Evolutionary conservation across 2,113 vertebrate genomes (phyloP), one percentile per base, ranked within the genome.

Genomic region (Chaenogobius annularis): DNA sequence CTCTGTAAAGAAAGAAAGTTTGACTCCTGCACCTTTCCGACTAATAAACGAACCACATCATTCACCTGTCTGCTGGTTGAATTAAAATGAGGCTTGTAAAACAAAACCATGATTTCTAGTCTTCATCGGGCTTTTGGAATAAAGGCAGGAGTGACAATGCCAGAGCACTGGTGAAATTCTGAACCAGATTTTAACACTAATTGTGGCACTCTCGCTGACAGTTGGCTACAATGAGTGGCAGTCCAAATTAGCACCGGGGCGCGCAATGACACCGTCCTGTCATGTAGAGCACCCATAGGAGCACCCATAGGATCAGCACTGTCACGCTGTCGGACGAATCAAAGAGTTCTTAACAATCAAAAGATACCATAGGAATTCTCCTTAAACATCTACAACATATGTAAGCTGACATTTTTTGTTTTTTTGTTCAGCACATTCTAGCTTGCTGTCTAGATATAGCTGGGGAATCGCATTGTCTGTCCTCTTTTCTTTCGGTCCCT

Each of bases 141-240:
- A 40, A 63, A 43, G 61, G 15, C 17, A 64, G 56, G 65, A 68
- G 71, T 63, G 11, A 68, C 74, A 78, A 63, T 43, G 19, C 56
- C 1, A 35, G 0, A 4, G 5, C 19, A 0, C 1, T 31, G 31
- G 72, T 61, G 74, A 73, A 55, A 26, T 73, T 75, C 74, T 26
- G 68, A 31, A 46, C 23, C 35, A 14, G 48, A 65, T 66, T 74
- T 50, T 20, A 14, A 52, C 54, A 61, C 63, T 77, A 78, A 81
- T 76, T 74, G 68, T 73, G 61, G 61, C 46, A 58, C 19, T 23
- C 5, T 14, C 14, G 10, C 43, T 13, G 72, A 71, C 69, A 75
- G 65, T n/a, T 37, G 79, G 65, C 73, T 12, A 40, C 7, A 22
- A 54, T 54, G 69, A 79, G n/a, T 68, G 69, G 43, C 70, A 56